A percentile compares a stretch with the other conserved stretches of the same genome.
phyloP scores from a whole-genome alignment of 1,140 invertebrate species.

The Camponotus pennsylvanicus region DNA sequence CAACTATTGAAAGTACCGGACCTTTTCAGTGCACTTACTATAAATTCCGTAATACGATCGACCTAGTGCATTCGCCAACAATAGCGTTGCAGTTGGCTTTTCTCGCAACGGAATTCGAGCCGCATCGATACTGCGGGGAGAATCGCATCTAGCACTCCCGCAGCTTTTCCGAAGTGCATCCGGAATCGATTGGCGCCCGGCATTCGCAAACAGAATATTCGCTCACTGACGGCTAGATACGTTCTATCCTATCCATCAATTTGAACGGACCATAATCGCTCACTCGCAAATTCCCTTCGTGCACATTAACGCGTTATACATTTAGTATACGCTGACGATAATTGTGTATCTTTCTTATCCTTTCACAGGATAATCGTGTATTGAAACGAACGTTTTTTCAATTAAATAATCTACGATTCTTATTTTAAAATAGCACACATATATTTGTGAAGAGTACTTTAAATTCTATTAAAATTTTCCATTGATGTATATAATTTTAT shows the following conservation, averaged over 20 bases:
- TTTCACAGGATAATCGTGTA: not conserved
- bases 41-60: slow-evolving; percentile 52
- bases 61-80: slow-evolving; percentile 55
- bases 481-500: too few species aligned
- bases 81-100: slow-evolving; percentile 68
- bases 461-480: too few species aligned
- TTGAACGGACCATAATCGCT: slow-evolving; percentile 45
- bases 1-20: not conserved
- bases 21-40: not conserved
- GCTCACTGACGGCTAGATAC: slow-evolving; percentile 64
- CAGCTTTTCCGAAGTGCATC: slow-evolving; percentile 78
- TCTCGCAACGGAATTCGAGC: slow-evolving; percentile 71
- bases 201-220: slow-evolving; percentile 79
- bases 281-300: slow-evolving; percentile 38
- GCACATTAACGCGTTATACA: slow-evolving; percentile 1
- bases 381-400: not conserved
- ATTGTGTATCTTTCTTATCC: slow-evolving; percentile 10
- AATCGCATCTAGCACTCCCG: slow-evolving; percentile 66
- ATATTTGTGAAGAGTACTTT: too few species aligned
- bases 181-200: slow-evolving; percentile 71
- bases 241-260: slow-evolving; percentile 60
- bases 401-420: slow-evolving; percentile 7
- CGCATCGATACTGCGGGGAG: slow-evolving; percentile 43
- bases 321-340: not conserved
- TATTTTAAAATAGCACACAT: not conserved